Conservation (phyloP, 2,797 vertebrate genomes). For the Hoplostethus atlanticus region DNA sequence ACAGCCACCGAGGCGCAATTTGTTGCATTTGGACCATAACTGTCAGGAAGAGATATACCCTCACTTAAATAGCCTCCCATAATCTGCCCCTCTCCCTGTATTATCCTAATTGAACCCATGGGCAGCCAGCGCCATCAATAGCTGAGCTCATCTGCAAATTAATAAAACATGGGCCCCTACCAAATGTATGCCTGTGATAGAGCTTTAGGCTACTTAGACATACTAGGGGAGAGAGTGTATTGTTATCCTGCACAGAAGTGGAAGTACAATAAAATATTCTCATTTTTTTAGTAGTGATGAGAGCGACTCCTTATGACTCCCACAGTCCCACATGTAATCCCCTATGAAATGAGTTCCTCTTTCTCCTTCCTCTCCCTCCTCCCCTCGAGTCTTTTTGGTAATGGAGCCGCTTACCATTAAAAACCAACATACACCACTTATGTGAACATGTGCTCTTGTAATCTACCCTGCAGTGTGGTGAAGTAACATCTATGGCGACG, state of each 20-base stretch:
- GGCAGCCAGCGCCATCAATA: constrained; percentile 84
- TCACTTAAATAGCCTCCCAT: constrained; percentile 84
- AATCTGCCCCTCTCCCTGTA: constrained; percentile 85
- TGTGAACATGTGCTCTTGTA: constrained; percentile 34
- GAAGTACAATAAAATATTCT: constrained; percentile 68
- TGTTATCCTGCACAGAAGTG: constrained; percentile 67
- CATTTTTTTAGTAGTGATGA: constrained; percentile 62
- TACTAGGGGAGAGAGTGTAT: constrained; percentile 67
- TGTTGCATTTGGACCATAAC: constrained; percentile 87
- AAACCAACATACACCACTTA: constrained; percentile 56
- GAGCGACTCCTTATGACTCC: constrained; percentile 55
- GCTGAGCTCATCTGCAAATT: constrained; percentile 88
- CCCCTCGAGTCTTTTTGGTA: constrained; percentile 30
- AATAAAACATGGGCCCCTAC: constrained; percentile 85
- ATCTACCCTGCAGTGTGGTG: constrained; percentile 6
- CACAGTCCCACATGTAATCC: constrained; percentile 49
- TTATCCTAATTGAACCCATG: constrained; percentile 89
- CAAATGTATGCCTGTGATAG: constrained; percentile 75
- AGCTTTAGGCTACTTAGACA: constrained; percentile 77
- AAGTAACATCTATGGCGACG: constrained; percentile 12
- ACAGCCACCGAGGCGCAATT: constrained; percentile 82
- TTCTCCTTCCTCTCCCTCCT: constrained; percentile 13
- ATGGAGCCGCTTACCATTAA: constrained; percentile 65
- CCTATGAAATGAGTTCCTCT: constrained; percentile 33
- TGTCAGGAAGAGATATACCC: constrained; percentile 88